Conservation (phyloP, 2,888 invertebrate genomes). For the Clistopyga incitator region DNA sequence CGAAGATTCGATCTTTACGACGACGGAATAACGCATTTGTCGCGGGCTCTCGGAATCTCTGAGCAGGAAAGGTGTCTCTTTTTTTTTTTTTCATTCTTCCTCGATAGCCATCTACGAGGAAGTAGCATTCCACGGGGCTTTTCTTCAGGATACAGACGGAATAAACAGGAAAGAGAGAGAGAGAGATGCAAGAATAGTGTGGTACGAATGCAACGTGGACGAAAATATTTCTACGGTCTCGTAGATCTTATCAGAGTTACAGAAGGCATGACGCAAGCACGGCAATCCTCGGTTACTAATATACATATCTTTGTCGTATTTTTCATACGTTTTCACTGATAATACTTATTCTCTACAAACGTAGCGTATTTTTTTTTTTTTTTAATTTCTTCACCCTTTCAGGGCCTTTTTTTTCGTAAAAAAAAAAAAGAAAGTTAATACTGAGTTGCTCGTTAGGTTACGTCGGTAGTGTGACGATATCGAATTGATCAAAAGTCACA, state of each 20-base stretch:
- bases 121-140: constrained; percentile 62
- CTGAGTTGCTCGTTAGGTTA: constrained; percentile 44
- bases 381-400: too few relatives aligned
- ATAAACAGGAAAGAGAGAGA: constrained; percentile 30
- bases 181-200: constrained; percentile 24
- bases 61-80: constrained; percentile 28
- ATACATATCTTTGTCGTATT: constrained; percentile 30
- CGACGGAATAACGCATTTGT: constrained; percentile 60
- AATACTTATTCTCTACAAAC: not conserved
- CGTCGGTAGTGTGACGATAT: constrained; percentile 38
- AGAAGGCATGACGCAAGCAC: constrained; percentile 13
- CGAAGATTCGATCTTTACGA: constrained; percentile 63
- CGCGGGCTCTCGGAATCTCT: constrained; percentile 50
- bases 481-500: constrained; percentile 50
- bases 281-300: constrained; percentile 43
- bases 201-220: constrained; percentile 24
- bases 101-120: constrained; percentile 66
- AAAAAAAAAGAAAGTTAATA: constrained; percentile 32
- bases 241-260: constrained; percentile 31
- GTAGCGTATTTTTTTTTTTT: too few relatives aligned
- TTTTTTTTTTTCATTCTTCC: constrained; percentile 44
- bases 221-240: constrained; percentile 35
- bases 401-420: too few relatives aligned
- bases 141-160: constrained; percentile 28
- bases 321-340: constrained; percentile 12